Evolutionary conservation across 2,113 vertebrate genomes (phyloP).

Genomic region (Jaculus jaculus): DNA sequence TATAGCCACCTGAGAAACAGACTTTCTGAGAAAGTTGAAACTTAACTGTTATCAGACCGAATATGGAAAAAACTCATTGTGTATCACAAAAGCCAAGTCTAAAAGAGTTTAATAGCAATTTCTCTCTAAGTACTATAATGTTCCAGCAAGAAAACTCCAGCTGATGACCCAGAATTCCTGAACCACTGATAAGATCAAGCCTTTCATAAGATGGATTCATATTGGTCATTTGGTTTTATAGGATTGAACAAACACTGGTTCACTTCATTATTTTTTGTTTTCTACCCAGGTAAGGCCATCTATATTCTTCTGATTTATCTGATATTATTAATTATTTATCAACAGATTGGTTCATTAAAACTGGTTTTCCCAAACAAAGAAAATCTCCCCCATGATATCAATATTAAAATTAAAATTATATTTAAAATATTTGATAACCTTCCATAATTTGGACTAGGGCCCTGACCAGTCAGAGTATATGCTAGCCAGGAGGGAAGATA

Average conservation of each 20-base stretch:
- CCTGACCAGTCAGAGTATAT: neutral
- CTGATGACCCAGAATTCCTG: neutral
- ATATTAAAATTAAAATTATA: neutral
- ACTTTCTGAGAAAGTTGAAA: conserved; percentile 15
- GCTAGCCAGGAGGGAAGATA: neutral
- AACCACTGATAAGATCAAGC: neutral
- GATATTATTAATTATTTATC: neutral
- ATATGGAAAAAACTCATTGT: neutral
- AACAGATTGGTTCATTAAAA: neutral
- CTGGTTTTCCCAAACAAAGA: neutral
- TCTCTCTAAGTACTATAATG: neutral
- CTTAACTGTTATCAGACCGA: neutral
- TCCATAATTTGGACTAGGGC: neutral
- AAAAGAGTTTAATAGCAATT: neutral
- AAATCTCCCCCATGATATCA: neutral
- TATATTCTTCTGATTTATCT: neutral
- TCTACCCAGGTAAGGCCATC: neutral
- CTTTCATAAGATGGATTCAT: neutral
- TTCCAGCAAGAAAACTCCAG: neutral
- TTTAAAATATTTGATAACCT: too few relatives aligned
- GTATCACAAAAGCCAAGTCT: neutral
- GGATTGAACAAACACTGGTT: conserved; percentile 27
- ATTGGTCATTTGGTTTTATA: neutral
- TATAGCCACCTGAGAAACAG: conserved; percentile 11
- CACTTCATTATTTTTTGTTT: neutral